Base-by-base conservation (phyloP, 2,797 vertebrate genomes). In the Ataeniobius toweri region DNA sequence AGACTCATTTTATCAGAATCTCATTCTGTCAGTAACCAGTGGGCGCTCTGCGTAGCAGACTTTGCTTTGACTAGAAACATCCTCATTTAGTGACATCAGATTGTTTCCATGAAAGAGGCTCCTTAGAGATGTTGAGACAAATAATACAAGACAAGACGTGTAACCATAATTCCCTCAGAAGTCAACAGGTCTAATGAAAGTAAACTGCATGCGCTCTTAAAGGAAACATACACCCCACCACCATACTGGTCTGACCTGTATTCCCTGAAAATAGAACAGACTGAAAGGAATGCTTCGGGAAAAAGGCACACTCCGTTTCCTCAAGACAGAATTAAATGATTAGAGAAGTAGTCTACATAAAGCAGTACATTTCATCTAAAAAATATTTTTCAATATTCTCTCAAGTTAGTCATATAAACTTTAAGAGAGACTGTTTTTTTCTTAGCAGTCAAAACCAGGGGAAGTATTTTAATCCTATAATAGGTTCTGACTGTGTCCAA, bases 401-500 rank as follows among this genome's bases (percentile, higher is more conserved):
- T 61, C 13, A 61, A 61, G 59, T 36, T 18, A 9, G 59, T 2
- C 16, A 0, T 63, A 31, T 36, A 36, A 61, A 63, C 59, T 36
- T 63, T 9, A 36, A 63, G 16, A 7, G 18, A 18, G 7, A 36
- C 59, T 63, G 14, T 65, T 39, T 22, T 53, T 53, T 13, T 2
- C n/a, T 53, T 14, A 3, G 41, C 41, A 16, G 18, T 67, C 22
- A 24, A 50, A 73, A 14, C 36, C 31, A 48, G 1, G 22, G 71
- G n/a, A 71, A 2, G 0, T 36, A 18, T 73, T 22, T 73, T 36
- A 3, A 26, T 5, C 16, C 24, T 48, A 6, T 63, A 70, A 77
- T 71, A 79, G 71, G 24, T 73, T 39, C 18, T 63, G 73, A 71
- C 12, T 80, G 36, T 71, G 41, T 72, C 61, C 69, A n/a, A 9